Evolutionary conservation across 2,888 invertebrate genomes (phyloP).

Genomic region (Epinotia demarniana): DNA sequence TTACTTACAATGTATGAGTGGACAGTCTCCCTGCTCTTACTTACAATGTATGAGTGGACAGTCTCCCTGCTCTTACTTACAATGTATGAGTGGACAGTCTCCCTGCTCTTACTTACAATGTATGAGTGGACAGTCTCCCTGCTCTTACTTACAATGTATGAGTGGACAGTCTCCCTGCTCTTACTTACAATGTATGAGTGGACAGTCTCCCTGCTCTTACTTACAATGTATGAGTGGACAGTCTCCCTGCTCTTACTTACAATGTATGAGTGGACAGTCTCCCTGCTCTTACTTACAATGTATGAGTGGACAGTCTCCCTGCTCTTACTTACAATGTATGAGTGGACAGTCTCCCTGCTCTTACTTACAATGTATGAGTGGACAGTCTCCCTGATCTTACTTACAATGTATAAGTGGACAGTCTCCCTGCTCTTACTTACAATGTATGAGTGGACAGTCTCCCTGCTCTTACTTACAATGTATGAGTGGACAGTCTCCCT

Average conservation of each 20-base stretch:
- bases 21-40: background rate
- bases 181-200: too few relatives aligned
- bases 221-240: too few relatives aligned
- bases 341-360: background rate
- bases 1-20: too few relatives aligned
- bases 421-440: background rate
- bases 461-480: background rate
- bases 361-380: too few relatives aligned
- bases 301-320: too few relatives aligned
- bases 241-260: background rate
- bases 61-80: background rate
- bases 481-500: too few relatives aligned
- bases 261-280: too few relatives aligned
- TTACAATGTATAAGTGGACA: too few relatives aligned
- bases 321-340: background rate
- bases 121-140: too few relatives aligned
- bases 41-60: too few relatives aligned
- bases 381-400: background rate
- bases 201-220: background rate
- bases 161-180: background rate
- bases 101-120: background rate
- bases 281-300: background rate
- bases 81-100: too few relatives aligned
- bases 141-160: background rate
- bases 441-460: too few relatives aligned